These are phyloP conservation scores for Agriopis leucophaearia DNA, from an alignment of 2,888 invertebrate genomes.

Conservation along the genomic window DNA sequence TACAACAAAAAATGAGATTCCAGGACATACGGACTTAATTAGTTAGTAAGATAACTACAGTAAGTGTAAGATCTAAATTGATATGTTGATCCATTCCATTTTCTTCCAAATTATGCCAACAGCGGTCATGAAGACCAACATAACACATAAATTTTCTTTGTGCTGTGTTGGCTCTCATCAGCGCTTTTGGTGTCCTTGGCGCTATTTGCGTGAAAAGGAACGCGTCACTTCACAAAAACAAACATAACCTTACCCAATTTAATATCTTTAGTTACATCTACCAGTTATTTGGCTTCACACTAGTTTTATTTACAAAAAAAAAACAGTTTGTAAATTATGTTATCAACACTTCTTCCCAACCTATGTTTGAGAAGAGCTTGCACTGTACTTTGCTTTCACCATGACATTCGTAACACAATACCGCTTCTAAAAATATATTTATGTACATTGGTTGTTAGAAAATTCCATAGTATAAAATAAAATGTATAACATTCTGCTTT, in stretches of 20 bases:
- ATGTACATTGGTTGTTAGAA: constrained; percentile 6
- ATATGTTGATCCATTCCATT: constrained; percentile 42
- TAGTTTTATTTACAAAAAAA: constrained; percentile 1
- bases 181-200: too few relatives aligned
- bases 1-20: constrained; percentile 44
- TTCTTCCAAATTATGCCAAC: not conserved
- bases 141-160: too few relatives aligned
- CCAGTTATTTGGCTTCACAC: not conserved
- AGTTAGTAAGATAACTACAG: constrained; percentile 43
- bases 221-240: not conserved
- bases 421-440: constrained; percentile 16
- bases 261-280: constrained; percentile 2
- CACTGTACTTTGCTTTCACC: constrained; percentile 22
- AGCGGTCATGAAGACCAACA: too few relatives aligned
- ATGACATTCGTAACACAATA: constrained; percentile 32
- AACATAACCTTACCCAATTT: not conserved
- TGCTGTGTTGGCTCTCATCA: too few relatives aligned
- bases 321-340: not conserved
- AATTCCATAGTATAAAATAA: constrained; percentile 15
- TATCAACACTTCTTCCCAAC: constrained; percentile 8
- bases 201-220: too few relatives aligned
- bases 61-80: constrained; percentile 37
- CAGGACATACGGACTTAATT: constrained; percentile 48
- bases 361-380: constrained; percentile 2
- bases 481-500: constrained; percentile 37